phyloP scores from a whole-genome alignment of 2,797 vertebrate genomes.

The Anniella stebbinsi region DNA sequence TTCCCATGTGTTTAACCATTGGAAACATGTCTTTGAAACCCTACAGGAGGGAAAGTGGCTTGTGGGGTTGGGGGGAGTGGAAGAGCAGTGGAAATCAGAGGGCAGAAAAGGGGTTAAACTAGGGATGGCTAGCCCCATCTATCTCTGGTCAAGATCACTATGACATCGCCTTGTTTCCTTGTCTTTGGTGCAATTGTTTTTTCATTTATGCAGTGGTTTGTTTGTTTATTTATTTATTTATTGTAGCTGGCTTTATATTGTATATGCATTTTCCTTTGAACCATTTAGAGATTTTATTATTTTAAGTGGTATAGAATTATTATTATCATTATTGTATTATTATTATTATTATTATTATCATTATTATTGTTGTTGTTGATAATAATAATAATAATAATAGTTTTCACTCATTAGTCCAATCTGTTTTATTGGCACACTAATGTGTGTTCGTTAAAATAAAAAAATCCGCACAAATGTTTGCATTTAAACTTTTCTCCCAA shows the following conservation, averaged over 20 bases:
- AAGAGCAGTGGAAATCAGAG: neutral
- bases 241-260: too few species aligned
- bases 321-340: too few species aligned
- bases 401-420: neutral
- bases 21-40: neutral
- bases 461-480: neutral
- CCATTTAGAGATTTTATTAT: too few species aligned
- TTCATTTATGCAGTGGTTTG: too few species aligned
- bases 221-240: too few species aligned
- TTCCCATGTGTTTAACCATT: neutral
- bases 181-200: too few species aligned
- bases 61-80: neutral
- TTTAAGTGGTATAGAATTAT: too few species aligned
- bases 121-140: neutral
- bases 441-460: neutral
- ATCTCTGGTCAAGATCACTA: neutral
- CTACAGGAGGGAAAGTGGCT: neutral
- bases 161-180: neutral
- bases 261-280: too few species aligned
- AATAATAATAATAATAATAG: too few species aligned
- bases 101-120: neutral
- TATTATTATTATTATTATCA: too few species aligned
- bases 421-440: neutral
- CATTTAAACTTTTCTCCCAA: too few species aligned
- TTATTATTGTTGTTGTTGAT: too few species aligned